Conservation (phyloP, 2,888 invertebrate species). For the Xestoiulus laeticollis region DNA sequence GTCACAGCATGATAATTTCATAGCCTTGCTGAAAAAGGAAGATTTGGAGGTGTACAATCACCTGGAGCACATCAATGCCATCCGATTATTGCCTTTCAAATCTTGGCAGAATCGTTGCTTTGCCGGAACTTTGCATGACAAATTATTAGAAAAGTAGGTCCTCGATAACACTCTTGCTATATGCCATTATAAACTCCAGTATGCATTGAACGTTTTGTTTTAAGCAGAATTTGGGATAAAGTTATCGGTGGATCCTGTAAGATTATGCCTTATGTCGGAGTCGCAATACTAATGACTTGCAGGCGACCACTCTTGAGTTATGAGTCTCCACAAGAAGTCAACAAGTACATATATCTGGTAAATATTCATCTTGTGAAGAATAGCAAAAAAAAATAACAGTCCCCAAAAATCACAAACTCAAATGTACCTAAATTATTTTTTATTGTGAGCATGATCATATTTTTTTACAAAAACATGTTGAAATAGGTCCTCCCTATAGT, state of each 20-base stretch:
- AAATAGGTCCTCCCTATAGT: too few species aligned
- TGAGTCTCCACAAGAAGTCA: slow-evolving; percentile 70
- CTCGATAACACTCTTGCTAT: not conserved
- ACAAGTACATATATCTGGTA: slow-evolving; percentile 76
- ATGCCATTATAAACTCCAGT: slow-evolving; percentile 44
- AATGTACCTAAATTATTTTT: too few species aligned
- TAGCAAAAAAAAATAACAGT: too few species aligned
- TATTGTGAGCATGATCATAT: too few species aligned
- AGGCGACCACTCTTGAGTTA: slow-evolving; percentile 74
- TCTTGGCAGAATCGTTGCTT: slow-evolving; percentile 86
- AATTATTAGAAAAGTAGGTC: slow-evolving; percentile 77
- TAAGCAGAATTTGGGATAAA: slow-evolving; percentile 86
- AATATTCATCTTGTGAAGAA: not conserved
- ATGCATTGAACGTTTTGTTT: slow-evolving; percentile 55
- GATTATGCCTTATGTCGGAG: slow-evolving; percentile 80
- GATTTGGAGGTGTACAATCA: slow-evolving; percentile 77
- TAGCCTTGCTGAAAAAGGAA: slow-evolving; percentile 74
- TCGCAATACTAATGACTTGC: slow-evolving; percentile 77
- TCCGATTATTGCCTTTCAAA: slow-evolving; percentile 74
- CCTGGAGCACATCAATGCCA: slow-evolving; percentile 72
- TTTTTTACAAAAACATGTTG: too few species aligned
- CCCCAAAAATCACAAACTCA: too few species aligned
- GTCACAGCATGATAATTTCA: slow-evolving; percentile 58
- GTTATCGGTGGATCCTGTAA: slow-evolving; percentile 84
- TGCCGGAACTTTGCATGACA: slow-evolving; percentile 80